Evolutionary conservation across 2,888 invertebrate species (phyloP).

Genomic region (Cenopis cana): DNA sequence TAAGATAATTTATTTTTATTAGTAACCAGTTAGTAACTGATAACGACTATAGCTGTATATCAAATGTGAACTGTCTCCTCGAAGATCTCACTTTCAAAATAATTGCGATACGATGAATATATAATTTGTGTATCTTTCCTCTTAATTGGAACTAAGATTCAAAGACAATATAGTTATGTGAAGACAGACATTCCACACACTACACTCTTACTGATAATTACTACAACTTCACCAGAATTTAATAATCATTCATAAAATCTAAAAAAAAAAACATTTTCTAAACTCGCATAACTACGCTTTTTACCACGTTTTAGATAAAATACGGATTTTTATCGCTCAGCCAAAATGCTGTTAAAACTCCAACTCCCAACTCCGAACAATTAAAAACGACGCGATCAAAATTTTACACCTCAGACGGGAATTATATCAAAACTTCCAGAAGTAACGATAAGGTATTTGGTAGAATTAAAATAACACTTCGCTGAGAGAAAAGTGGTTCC

Average conservation of each 20-base stretch:
- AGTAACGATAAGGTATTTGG: conserved; percentile 84
- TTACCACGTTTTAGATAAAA: neutral
- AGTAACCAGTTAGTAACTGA: too few species aligned
- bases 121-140: too few species aligned
- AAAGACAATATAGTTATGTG: too few species aligned
- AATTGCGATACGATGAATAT: too few species aligned
- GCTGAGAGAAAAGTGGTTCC: conserved; percentile 79
- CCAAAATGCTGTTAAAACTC: conserved; percentile 21
- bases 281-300: neutral
- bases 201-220: too few species aligned
- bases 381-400: conserved; percentile 49
- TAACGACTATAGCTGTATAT: too few species aligned
- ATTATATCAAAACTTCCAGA: conserved; percentile 82
- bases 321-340: neutral
- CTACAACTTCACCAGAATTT: too few species aligned
- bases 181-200: too few species aligned
- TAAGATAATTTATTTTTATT: too few species aligned
- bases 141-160: too few species aligned
- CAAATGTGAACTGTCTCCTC: too few species aligned
- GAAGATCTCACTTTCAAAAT: too few species aligned
- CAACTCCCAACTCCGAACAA: conserved; percentile 24
- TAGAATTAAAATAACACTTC: conserved; percentile 85
- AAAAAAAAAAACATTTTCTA: neutral
- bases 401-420: conserved; percentile 75
- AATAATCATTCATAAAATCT: neutral